Conservation (phyloP, 2,797 vertebrate genomes). For the Diglossa cyanea region DNA sequence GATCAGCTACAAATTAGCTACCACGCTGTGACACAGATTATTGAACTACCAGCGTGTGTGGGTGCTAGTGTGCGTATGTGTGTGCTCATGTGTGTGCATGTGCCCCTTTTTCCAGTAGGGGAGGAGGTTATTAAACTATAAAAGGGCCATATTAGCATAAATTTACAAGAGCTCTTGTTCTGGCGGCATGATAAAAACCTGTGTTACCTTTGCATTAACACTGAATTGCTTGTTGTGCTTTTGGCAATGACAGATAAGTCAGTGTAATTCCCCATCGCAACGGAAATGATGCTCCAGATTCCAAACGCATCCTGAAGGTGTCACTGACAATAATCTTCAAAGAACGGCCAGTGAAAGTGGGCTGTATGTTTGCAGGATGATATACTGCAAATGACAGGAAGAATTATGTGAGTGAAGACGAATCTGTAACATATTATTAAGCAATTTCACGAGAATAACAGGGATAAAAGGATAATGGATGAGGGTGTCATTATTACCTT, state of each 20-base stretch:
- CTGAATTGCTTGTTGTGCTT: constrained; percentile 93
- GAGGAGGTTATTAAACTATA: constrained; percentile 82
- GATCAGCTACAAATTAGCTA: constrained; percentile 91
- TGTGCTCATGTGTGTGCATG: background rate
- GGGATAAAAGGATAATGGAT: constrained; percentile 98
- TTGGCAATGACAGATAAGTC: constrained; percentile 97
- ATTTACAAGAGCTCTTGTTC: constrained; percentile 88
- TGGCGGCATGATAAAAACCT: constrained; percentile 88
- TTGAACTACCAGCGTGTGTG: constrained; percentile 60
- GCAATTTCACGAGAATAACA: constrained; percentile 93
- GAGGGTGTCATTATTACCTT: constrained; percentile 94
- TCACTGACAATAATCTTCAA: constrained; percentile 97
- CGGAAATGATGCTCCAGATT: constrained; percentile 83
- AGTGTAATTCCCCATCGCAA: constrained; percentile 90
- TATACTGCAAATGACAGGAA: constrained; percentile 94
- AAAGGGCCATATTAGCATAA: constrained; percentile 92
- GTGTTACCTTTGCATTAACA: constrained; percentile 91
- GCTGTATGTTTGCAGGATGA: constrained; percentile 93
- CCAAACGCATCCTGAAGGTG: constrained; percentile 90
- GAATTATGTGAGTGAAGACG: constrained; percentile 94
- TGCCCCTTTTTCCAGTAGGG: constrained; percentile 69
- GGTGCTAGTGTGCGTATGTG: background rate
- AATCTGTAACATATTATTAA: constrained; percentile 98
- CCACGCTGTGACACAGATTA: constrained; percentile 88
- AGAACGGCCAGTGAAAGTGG: constrained; percentile 85